Evolutionary conservation across 2,113 vertebrate genomes (phyloP).

Genomic region (Misgurnus mizolepis): DNA sequence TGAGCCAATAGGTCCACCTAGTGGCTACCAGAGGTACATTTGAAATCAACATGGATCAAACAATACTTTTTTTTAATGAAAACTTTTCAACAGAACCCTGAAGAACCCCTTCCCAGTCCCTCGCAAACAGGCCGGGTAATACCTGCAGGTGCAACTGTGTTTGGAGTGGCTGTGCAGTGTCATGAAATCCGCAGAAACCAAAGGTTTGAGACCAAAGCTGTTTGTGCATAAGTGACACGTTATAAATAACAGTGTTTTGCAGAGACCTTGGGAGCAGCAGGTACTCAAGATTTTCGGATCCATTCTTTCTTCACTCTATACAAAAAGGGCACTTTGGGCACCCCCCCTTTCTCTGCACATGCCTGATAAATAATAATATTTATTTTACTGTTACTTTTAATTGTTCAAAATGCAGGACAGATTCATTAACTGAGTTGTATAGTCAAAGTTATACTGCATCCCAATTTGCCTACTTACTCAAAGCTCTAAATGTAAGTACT

Average conservation of each 20-base stretch:
- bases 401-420: too few relatives aligned
- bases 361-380: too few relatives aligned
- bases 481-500: too few relatives aligned
- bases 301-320: too few relatives aligned
- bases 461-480: too few relatives aligned
- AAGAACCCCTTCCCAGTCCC: constrained; percentile 58
- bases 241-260: background rate
- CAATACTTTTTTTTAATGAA: background rate
- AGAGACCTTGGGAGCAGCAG: too few relatives aligned
- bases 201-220: constrained; percentile 73
- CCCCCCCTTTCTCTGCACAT: too few relatives aligned
- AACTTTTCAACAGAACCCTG: constrained; percentile 54
- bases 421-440: too few relatives aligned
- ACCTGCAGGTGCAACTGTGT: constrained; percentile 87
- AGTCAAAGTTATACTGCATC: too few relatives aligned
- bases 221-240: background rate
- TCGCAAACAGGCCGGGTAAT: constrained; percentile 88
- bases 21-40: background rate
- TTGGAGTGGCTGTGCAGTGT: constrained; percentile 90
- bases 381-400: too few relatives aligned
- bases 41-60: background rate
- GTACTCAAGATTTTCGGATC: too few relatives aligned
- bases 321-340: too few relatives aligned
- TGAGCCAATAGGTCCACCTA: constrained; percentile 40
- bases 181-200: constrained; percentile 92